Conservation (phyloP, 2,797 vertebrate species). For the Paguma larvata region DNA sequence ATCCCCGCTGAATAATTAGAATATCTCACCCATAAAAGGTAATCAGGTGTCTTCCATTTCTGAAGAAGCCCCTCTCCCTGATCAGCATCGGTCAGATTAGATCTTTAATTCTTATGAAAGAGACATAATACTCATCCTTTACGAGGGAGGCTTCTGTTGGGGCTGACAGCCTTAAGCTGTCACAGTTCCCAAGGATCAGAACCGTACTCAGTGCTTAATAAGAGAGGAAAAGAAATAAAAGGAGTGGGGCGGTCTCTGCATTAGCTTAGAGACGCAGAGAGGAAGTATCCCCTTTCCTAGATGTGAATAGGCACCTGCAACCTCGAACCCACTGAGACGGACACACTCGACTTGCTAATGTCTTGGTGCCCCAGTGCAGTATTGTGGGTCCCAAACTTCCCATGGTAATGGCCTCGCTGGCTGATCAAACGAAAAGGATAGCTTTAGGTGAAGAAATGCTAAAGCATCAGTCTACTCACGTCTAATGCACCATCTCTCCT, state of each 20-base stretch:
- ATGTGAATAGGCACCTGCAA: too few relatives aligned
- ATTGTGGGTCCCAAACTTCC: background rate
- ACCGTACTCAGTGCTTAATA: background rate
- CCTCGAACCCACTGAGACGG: background rate
- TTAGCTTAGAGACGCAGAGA: background rate
- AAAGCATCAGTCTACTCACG: background rate
- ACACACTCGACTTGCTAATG: too few relatives aligned
- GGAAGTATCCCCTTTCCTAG: background rate
- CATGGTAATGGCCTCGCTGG: background rate
- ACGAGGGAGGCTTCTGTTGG: background rate
- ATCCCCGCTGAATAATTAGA: conserved; percentile 87
- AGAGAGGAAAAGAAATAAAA: background rate
- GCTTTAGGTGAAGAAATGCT: background rate
- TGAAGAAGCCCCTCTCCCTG: conserved; percentile 73
- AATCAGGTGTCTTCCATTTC: conserved; percentile 81
- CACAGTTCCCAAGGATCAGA: background rate
- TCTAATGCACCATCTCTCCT: background rate
- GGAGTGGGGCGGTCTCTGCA: background rate
- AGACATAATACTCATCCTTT: conserved; percentile 61
- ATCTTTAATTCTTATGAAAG: conserved; percentile 77
- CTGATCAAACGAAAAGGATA: background rate
- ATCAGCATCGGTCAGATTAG: conserved; percentile 69
- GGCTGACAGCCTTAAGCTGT: conserved; percentile 21
- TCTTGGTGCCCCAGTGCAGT: background rate
- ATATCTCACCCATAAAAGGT: conserved; percentile 85